Evolutionary conservation across 1,140 invertebrate species (phyloP), one percentile per base, ranked within the genome.

Genomic region (Lycorma delicatula): DNA sequence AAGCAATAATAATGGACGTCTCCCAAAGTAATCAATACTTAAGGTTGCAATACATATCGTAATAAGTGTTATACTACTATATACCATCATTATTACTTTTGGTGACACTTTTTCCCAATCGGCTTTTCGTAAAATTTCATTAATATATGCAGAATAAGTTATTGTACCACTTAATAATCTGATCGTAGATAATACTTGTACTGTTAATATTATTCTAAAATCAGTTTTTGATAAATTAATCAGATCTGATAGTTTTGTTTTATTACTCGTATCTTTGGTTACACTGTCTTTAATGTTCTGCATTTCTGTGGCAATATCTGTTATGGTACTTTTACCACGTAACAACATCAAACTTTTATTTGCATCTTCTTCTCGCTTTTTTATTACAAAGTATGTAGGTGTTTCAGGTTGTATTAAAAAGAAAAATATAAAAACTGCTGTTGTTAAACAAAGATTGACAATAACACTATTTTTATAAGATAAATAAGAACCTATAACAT

Each of bases 391-490:
- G 60, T 79, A 89, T 54, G 82, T 83, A 0, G 91, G 91, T 28
- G 87, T 86, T 68, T 95, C 91, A 0, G 91, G 91, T 75, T 91
- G 84, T 36, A 82, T 79, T 3, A 79, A 51, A n/a, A n/a, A n/a
- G 73, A 87, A 86, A 60, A 84, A 81, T 0, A 79, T 56, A 0
- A 86, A 65, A 70, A 90, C 86, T 1, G 82, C 20, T 1, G 81
- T 63, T 0, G 83, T 82, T 36, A 85, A 66, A 0, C 72, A 70
- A 3, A 81, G 72, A 59, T 82, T 84, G 1, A 79, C 69, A 59
- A 85, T 79, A 59, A 84, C 83, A 13, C 89, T 75, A 1, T 72
- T 74, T 27, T 73, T 68, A 72, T 93, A 92, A 0, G 76, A 75
- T 0, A 89, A 75, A 65, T 75, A 86, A 0, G 88, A 81, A 0